Evolutionary conservation across 92 coral and sea anemone genomes (phyloP).

Genomic region (Palythoa caribaeorum): DNA sequence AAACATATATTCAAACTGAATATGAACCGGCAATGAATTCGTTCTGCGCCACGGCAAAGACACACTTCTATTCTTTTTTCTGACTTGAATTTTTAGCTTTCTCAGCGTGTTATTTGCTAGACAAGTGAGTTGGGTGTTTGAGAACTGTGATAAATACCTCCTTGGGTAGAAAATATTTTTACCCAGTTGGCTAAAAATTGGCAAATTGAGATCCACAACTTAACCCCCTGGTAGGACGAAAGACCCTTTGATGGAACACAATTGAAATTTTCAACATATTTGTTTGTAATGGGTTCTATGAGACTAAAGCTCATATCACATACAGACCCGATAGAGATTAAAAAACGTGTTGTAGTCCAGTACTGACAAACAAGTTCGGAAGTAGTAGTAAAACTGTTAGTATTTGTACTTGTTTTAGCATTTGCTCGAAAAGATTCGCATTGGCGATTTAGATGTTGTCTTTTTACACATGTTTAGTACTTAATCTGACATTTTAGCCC

Average conservation of each 20-base stretch:
- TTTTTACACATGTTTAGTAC: background rate
- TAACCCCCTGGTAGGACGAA: slow-evolving; percentile 1
- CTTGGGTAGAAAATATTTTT: slow-evolving; percentile 7
- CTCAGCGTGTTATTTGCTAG: slow-evolving; percentile 9
- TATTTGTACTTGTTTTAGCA: background rate
- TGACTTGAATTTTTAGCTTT: too few relatives aligned
- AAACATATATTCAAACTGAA: background rate
- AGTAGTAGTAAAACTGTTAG: background rate
- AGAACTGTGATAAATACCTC: background rate
- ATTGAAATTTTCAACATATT: background rate
- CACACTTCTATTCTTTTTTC: too few relatives aligned
- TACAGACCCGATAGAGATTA: background rate
- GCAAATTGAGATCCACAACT: slow-evolving; percentile 6
- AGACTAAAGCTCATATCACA: background rate
- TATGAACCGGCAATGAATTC: background rate
- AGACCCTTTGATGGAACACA: background rate
- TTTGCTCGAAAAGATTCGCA: background rate
- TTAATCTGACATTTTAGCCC: slow-evolving; percentile 34
- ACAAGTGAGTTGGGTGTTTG: background rate
- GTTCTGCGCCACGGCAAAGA: too few relatives aligned
- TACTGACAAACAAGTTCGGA: too few relatives aligned
- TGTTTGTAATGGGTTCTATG: background rate
- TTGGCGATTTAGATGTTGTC: background rate
- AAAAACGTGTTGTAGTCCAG: background rate
- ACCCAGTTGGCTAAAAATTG: slow-evolving; percentile 8